Percentiles rank a stretch among this genome's conserved stretches.
Conservation (phyloP, 2,113 vertebrate species). For the Sorex araneus region DNA sequence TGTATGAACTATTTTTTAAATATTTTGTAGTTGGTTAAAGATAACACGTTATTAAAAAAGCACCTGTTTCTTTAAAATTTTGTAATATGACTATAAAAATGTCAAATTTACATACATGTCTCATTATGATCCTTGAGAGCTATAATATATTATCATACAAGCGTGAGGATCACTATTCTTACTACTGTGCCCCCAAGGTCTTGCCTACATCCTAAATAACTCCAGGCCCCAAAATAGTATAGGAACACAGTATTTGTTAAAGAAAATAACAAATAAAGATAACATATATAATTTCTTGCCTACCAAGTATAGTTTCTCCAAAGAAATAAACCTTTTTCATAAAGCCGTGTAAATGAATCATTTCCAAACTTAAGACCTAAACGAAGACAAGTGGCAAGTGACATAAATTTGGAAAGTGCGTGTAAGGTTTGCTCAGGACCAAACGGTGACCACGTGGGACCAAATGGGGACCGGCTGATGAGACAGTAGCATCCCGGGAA, state of each 20-base stretch:
- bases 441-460: too few relatives aligned
- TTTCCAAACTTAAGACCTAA: too few relatives aligned
- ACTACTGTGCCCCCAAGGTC: background rate
- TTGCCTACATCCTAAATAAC: background rate
- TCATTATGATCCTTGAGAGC: background rate
- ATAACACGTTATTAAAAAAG: conserved; percentile 42
- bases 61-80: background rate
- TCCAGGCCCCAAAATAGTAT: background rate
- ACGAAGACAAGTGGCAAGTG: background rate
- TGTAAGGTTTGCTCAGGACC: too few relatives aligned
- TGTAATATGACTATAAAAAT: background rate
- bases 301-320: conserved; percentile 12
- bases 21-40: background rate
- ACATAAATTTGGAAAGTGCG: conserved; percentile 21
- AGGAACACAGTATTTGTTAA: conserved; percentile 5
- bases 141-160: background rate
- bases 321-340: conserved; percentile 9
- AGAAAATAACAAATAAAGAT: conserved; percentile 11
- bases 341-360: conserved; percentile 1
- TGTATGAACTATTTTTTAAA: background rate
- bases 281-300: conserved; percentile 21
- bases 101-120: background rate
- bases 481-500: too few relatives aligned
- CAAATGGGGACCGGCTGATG: too few relatives aligned
- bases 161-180: background rate